These are phyloP conservation scores for Pseudomyrmex concolor DNA, from an alignment of 1,140 invertebrate genomes.

Conservation along the genomic window DNA sequence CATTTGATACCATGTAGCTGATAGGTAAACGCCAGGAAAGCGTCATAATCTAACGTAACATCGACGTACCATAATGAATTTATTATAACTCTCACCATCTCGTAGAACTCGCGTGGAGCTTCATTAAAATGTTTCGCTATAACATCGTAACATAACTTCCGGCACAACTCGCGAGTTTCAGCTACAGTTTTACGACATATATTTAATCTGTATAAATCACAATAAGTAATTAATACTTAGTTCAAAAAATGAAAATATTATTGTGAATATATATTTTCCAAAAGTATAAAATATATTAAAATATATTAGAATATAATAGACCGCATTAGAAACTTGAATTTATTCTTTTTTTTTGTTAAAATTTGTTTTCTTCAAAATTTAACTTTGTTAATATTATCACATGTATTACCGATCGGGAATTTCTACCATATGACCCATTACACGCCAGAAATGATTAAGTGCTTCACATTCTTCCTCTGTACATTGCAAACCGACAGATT, in stretches of 20 bases:
- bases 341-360: too few relatives aligned
- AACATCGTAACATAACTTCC: conserved; percentile 59
- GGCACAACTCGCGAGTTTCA: conserved; percentile 74
- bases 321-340: too few relatives aligned
- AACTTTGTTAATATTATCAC: background rate
- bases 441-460: conserved; percentile 92
- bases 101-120: conserved; percentile 16
- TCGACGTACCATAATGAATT: conserved; percentile 71
- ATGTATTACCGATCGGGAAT: conserved; percentile 89
- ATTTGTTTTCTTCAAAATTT: background rate
- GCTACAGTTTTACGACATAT: conserved; percentile 72
- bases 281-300: background rate
- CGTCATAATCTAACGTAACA: conserved; percentile 54
- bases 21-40: conserved; percentile 64
- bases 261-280: background rate
- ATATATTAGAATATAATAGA: too few relatives aligned
- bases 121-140: conserved; percentile 59
- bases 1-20: conserved; percentile 63
- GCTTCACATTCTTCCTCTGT: conserved; percentile 86
- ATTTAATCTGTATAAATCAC: conserved; percentile 65
- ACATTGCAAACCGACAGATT: conserved; percentile 86
- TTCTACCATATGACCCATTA: conserved; percentile 91
- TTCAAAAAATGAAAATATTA: background rate
- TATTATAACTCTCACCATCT: conserved; percentile 39
- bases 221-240: background rate